Evolutionary conservation across 2,113 vertebrate genomes (phyloP).

Genomic region (Leucopsar rothschildi): DNA sequence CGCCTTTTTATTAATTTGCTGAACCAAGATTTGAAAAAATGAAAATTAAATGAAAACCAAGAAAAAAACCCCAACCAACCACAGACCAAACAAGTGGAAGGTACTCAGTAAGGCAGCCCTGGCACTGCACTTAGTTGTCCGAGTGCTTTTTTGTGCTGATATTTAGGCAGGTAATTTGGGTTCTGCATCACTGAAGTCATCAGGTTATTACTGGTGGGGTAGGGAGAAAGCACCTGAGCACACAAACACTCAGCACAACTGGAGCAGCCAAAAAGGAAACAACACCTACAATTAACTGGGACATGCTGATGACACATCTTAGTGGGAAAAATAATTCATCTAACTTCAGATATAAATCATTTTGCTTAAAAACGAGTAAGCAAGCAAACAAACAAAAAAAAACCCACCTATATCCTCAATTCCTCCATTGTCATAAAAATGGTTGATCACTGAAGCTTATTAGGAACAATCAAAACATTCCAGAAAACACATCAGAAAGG

Average conservation of each 20-base stretch:
- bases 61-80: background rate
- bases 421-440: background rate
- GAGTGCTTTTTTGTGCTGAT: background rate
- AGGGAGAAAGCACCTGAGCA: background rate
- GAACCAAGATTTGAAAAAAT: background rate
- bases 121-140: background rate
- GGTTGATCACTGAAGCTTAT: background rate
- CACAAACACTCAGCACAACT: background rate
- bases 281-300: background rate
- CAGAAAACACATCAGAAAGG: background rate
- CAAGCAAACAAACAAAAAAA: background rate
- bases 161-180: background rate
- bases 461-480: background rate
- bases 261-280: background rate
- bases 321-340: background rate
- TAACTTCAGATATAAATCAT: background rate
- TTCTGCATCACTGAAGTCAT: background rate
- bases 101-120: background rate
- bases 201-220: background rate
- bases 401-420: background rate
- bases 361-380: background rate
- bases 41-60: background rate
- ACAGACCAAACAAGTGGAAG: background rate
- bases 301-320: background rate
- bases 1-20: background rate